Evolutionary conservation across 2,888 invertebrate species (phyloP).

Genomic region (Melolontha melolontha): DNA sequence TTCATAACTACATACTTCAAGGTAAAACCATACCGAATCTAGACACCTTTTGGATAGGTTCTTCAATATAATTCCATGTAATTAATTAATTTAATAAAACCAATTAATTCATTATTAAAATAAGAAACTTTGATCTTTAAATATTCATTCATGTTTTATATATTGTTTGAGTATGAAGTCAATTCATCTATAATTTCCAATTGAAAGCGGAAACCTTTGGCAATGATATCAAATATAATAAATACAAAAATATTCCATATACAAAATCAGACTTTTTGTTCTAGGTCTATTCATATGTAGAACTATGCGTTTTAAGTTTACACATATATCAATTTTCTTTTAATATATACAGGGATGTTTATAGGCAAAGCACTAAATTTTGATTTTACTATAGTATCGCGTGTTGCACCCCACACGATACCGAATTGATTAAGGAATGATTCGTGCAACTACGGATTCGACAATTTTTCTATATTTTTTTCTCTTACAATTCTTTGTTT

Average conservation of each 20-base stretch:
- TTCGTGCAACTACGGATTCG: slow-evolving; percentile 68
- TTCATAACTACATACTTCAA: no score
- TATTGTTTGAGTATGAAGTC: slow-evolving; percentile 4
- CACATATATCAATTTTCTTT: not conserved
- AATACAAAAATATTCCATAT: slow-evolving; percentile 41
- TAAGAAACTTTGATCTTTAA: no score
- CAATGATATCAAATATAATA: slow-evolving; percentile 32
- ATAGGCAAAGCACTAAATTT: slow-evolving; percentile 23
- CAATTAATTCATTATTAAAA: no score
- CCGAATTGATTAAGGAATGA: slow-evolving; percentile 67
- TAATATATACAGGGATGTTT: slow-evolving; percentile 10
- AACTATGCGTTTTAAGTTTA: not conserved
- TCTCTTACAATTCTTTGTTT: slow-evolving; percentile 18
- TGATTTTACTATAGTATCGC: slow-evolving; percentile 42
- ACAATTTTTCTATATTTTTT: slow-evolving; percentile 20
- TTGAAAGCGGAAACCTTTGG: slow-evolving; percentile 8
- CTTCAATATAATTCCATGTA: no score
- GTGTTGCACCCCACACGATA: slow-evolving; percentile 58
- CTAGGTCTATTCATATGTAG: slow-evolving; percentile 6
- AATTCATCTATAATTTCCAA: not conserved
- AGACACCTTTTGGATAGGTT: no score
- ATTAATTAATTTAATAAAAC: no score
- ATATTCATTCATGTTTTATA: no score
- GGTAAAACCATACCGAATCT: no score
- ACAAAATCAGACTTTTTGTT: slow-evolving; percentile 50